These are phyloP conservation scores for Dolichotis patagonum DNA, from an alignment of 2,113 vertebrate species.

Conservation along the genomic window DNA sequence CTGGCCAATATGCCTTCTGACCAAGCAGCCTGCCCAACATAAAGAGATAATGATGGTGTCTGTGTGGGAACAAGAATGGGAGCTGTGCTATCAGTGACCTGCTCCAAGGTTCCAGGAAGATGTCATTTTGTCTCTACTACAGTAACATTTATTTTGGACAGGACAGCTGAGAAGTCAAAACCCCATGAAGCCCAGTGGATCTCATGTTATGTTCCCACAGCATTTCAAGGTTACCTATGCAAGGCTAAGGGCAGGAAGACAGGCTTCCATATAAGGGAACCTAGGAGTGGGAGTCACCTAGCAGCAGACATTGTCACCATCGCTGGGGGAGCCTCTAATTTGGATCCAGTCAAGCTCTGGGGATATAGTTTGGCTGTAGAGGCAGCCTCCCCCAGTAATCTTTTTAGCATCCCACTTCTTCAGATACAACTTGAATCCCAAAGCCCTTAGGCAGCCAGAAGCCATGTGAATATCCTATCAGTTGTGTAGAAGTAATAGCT, in stretches of 20 bases:
- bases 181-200: background rate
- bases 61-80: background rate
- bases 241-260: slow-evolving; percentile 1
- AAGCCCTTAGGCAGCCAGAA: slow-evolving; percentile 65
- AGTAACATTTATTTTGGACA: slow-evolving; percentile 18
- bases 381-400: slow-evolving; percentile 70
- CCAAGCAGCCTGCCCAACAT: background rate
- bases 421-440: slow-evolving; percentile 63
- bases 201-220: background rate
- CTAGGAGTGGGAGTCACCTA: background rate
- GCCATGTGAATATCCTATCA: slow-evolving; percentile 84
- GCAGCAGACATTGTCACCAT: slow-evolving; percentile 46
- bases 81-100: background rate
- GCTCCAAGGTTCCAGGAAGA: background rate
- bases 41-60: background rate
- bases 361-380: slow-evolving; percentile 53
- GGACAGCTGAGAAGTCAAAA: background rate
- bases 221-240: background rate
- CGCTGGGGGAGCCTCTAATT: background rate
- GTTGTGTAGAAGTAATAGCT: slow-evolving; percentile 73
- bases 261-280: background rate
- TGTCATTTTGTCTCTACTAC: background rate
- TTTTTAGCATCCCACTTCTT: slow-evolving; percentile 76
- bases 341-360: slow-evolving; percentile 21
- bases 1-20: background rate